phyloP scores from a whole-genome alignment of 2,113 vertebrate genomes.

The Saccopteryx leptura region DNA sequence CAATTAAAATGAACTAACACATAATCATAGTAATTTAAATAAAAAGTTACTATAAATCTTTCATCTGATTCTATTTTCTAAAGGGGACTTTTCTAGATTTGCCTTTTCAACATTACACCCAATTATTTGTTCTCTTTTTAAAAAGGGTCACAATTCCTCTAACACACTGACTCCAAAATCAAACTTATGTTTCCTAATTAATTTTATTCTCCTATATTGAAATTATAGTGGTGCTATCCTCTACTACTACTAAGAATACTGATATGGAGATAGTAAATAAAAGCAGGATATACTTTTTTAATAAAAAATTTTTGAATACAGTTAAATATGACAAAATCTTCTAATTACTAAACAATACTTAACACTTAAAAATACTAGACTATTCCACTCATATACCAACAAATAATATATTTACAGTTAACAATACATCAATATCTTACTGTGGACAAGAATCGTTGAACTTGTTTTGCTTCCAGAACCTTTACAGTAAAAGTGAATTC shows the following conservation, averaged over 20 bases:
- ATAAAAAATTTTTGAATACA: not conserved
- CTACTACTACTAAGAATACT: not conserved
- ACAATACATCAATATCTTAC: not conserved
- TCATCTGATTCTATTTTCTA: conserved; percentile 19
- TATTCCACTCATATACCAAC: not conserved
- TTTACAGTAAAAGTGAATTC: conserved; percentile 14
- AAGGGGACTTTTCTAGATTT: not conserved
- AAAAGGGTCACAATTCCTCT: not conserved
- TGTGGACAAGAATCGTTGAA: not conserved
- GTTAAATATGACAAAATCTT: not conserved
- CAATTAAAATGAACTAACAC: conserved; percentile 18
- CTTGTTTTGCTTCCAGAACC: conserved; percentile 20
- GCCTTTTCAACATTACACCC: not conserved
- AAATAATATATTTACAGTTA: conserved; percentile 34
- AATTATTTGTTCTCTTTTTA: conserved; percentile 7
- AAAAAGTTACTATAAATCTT: conserved; percentile 14
- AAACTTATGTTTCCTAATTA: conserved; percentile 13
- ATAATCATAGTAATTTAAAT: not conserved
- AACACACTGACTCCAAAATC: not conserved
- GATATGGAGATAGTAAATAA: not conserved
- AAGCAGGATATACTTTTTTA: conserved; percentile 27
- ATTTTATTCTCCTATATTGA: conserved; percentile 40
- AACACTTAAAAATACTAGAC: conserved; percentile 29
- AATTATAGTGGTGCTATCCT: not conserved
- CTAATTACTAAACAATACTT: conserved; percentile 57